Evolutionary conservation across 2,888 invertebrate species (phyloP), one percentile per base, ranked within the genome.

Genomic region (Amphipyra tragopoginis): DNA sequence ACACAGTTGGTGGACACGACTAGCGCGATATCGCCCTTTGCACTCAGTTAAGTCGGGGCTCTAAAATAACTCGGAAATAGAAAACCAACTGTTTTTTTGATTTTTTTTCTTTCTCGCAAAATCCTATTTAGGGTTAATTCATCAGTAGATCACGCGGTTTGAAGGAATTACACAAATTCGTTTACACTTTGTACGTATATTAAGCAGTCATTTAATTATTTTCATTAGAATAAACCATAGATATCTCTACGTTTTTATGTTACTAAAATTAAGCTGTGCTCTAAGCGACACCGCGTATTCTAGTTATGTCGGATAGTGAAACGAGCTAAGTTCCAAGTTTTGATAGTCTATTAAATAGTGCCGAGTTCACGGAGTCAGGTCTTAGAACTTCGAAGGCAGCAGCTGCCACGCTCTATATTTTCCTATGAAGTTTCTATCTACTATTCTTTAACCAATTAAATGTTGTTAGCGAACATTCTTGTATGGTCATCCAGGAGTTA

Each of bases 341-440:
- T 76, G 77, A 77, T 79, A 72, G 72, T 75, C 69, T 67, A 79
- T 79, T 79, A 72, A 72, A 59, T 52, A 68, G 65, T 63, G 61
- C 61, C 50, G 74, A 75, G 75, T 75, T 71, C 65, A 59, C 48
- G 10, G 50, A 76, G 64, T 65, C 57, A 77, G 71, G 66, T 66
- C 75, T 72, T 75, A 59, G 56, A 54, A 75, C 65, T 78, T 65
- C 36, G 57, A 60, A 56, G 48, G 34, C 52, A 59, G 59, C 75
- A 71, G 70, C 65, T 79, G 79, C 43, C 15, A 15, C 49, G 36
- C 57, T 62, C 63, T 50, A 39, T 45, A 56, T 56, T 67, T 69
- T 62, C 43, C 21, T 63, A 34, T 58, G 40, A 15, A 34, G 13
- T 45, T 11, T 34, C 26, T 7, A 10, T 39, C 21, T 36, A 40